These are phyloP conservation scores for Hydriomena furcata DNA, from an alignment of 2,888 invertebrate species.

Conservation along the genomic window DNA sequence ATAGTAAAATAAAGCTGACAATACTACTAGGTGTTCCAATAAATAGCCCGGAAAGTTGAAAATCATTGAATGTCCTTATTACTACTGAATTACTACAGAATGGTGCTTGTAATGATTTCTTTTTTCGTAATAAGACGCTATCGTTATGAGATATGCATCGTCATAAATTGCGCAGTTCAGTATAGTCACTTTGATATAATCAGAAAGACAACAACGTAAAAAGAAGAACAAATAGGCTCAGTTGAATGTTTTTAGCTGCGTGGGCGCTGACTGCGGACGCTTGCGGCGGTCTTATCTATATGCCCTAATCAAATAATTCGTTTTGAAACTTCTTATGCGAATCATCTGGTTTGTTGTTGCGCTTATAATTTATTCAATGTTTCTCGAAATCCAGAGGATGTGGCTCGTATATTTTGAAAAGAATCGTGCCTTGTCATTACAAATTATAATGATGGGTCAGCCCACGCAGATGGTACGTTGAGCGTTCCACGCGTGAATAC, in stretches of 20 bases:
- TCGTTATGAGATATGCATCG: conserved; percentile 29
- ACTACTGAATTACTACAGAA: not conserved
- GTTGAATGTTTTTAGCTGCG: conserved; percentile 46
- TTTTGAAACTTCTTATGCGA: conserved; percentile 50
- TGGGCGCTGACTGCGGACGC: conserved; percentile 45
- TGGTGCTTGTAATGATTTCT: conserved; percentile 1
- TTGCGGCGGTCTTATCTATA: conserved; percentile 48
- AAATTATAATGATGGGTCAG: conserved; percentile 46
- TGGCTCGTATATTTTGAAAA: conserved; percentile 44
- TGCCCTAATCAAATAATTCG: conserved; percentile 50
- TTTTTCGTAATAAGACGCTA: conserved; percentile 37
- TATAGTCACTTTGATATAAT: conserved; percentile 46
- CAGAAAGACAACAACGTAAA: conserved; percentile 40
- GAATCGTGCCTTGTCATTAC: conserved; percentile 47
- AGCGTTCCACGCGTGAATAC: conserved; percentile 43
- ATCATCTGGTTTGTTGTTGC: conserved; percentile 42
- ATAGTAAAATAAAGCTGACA: too few species aligned
- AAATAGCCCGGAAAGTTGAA: too few species aligned
- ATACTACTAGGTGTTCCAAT: too few species aligned
- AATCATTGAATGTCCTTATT: not conserved
- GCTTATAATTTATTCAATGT: conserved; percentile 47
- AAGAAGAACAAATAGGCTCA: conserved; percentile 46
- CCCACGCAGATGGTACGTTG: conserved; percentile 46
- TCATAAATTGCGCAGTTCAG: conserved; percentile 38
- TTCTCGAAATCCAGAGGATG: conserved; percentile 42